Percentiles rank a stretch among this genome's conserved stretches.
Evolutionary conservation across 2,113 vertebrate genomes (phyloP).

Genomic region (Synchiropus splendidus): DNA sequence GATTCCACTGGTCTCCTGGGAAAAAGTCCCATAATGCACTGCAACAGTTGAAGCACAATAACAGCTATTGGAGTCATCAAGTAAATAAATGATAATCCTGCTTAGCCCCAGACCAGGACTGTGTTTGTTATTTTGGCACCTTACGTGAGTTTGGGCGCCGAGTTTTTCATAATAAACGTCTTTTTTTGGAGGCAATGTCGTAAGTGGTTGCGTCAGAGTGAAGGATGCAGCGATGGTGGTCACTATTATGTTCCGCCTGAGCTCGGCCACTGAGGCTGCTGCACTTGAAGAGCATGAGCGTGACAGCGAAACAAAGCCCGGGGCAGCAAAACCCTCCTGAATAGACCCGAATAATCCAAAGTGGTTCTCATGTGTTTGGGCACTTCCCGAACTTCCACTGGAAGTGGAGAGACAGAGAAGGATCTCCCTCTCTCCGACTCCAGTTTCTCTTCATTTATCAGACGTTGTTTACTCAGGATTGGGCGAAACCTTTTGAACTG

Average conservation of each 20-base stretch:
- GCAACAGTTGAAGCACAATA: too few relatives aligned
- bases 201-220: slow-evolving; percentile 1
- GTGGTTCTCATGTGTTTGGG: slow-evolving; percentile 1
- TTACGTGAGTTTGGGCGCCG: too few relatives aligned
- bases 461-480: slow-evolving; percentile 39
- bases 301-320: slow-evolving; percentile 15
- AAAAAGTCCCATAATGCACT: too few relatives aligned
- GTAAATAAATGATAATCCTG: too few relatives aligned
- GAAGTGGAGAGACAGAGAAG: slow-evolving; percentile 15
- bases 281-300: slow-evolving; percentile 2
- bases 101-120: too few relatives aligned
- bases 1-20: too few relatives aligned
- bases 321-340: neutral
- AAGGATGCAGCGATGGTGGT: neutral
- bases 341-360: slow-evolving; percentile 8
- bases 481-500: slow-evolving; percentile 36
- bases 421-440: slow-evolving; percentile 20
- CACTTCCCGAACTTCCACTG: slow-evolving; percentile 4
- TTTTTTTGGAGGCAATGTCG: too few relatives aligned
- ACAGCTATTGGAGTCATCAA: too few relatives aligned
- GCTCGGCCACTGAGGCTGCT: neutral
- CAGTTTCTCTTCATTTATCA: slow-evolving; percentile 51
- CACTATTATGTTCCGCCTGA: neutral
- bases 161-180: too few relatives aligned
- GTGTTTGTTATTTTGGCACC: too few relatives aligned